A percentile compares a stretch with the other conserved stretches of the same genome.
Conservation (phyloP, 2,113 vertebrate genomes). For the Sapayoa aenigma region DNA sequence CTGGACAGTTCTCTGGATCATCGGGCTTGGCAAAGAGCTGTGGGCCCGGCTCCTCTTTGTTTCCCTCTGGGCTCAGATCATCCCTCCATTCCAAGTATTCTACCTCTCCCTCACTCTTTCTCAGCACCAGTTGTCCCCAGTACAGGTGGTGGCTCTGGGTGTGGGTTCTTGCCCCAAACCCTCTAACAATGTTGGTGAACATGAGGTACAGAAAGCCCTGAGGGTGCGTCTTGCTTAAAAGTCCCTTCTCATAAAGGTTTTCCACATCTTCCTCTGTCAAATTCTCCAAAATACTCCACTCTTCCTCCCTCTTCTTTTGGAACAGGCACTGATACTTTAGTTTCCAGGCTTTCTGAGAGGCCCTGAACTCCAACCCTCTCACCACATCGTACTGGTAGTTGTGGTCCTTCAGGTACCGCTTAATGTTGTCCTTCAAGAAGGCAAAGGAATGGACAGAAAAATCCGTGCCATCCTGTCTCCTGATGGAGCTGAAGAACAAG, state of each 20-base stretch:
- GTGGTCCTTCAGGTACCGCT: background rate
- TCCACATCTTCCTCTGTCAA: background rate
- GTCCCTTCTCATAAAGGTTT: background rate
- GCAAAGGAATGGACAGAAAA: background rate
- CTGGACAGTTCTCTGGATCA: background rate
- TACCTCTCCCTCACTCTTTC: background rate
- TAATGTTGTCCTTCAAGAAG: background rate
- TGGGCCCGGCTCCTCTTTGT: rapidly evolving
- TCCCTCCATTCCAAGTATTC: constrained; percentile 53
- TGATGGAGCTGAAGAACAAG: background rate
- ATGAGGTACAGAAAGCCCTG: constrained; percentile 7
- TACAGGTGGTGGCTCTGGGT: background rate
- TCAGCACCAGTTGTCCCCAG: constrained; percentile 55
- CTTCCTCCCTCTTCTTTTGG: background rate
- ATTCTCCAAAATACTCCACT: background rate
- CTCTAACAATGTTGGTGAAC: background rate
- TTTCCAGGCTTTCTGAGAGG: constrained; percentile 13
- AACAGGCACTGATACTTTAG: background rate
- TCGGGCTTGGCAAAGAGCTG: background rate
- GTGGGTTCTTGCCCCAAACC: background rate
- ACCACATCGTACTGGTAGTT: background rate
- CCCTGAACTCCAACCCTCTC: background rate
- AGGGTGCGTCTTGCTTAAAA: background rate
- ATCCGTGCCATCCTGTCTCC: background rate
- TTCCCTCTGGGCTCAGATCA: background rate